Percentiles rank a stretch among this genome's conserved stretches.
These are phyloP conservation scores for Amblyraja radiata DNA, from an alignment of 2,797 vertebrate genomes.

Conservation along the genomic window DNA sequence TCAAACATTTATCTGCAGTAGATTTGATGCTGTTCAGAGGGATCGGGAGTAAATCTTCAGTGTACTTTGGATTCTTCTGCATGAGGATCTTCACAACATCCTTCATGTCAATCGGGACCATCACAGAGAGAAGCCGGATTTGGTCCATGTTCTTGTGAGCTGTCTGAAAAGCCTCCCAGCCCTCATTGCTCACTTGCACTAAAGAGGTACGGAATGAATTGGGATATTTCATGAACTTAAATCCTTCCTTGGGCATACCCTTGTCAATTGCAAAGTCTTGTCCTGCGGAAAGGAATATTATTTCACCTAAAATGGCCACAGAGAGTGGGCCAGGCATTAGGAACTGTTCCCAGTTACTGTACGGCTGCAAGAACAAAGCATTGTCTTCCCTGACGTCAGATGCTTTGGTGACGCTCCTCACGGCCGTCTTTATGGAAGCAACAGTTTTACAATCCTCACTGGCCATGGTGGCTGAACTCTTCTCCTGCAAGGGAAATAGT, in stretches of 20 bases:
- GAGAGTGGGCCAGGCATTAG: constrained; percentile 41
- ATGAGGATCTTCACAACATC: constrained; percentile 42
- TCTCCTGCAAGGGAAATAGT: not conserved
- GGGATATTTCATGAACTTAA: constrained; percentile 44
- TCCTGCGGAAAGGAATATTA: constrained; percentile 41
- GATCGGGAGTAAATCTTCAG: constrained; percentile 41
- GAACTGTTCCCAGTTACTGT: constrained; percentile 42
- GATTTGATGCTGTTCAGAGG: constrained; percentile 41
- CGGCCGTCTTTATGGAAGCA: not conserved
- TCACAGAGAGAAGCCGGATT: constrained; percentile 42
- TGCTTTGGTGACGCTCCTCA: not conserved
- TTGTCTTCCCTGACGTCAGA: constrained; percentile 3
- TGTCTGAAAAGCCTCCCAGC: constrained; percentile 47
- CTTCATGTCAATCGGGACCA: constrained; percentile 44
- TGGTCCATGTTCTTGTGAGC: constrained; percentile 48
- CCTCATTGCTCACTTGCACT: constrained; percentile 47
- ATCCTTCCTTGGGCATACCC: constrained; percentile 19
- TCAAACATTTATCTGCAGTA: constrained; percentile 42
- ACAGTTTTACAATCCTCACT: not conserved
- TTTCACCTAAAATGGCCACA: constrained; percentile 41
- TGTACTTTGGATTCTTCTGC: constrained; percentile 38
- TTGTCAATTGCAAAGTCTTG: constrained; percentile 39
- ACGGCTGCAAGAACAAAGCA: not conserved
- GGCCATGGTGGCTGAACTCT: not conserved
- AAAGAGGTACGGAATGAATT: constrained; percentile 48